Conservation (phyloP, 2,797 vertebrate species). For the Propithecus deckenii region DNA sequence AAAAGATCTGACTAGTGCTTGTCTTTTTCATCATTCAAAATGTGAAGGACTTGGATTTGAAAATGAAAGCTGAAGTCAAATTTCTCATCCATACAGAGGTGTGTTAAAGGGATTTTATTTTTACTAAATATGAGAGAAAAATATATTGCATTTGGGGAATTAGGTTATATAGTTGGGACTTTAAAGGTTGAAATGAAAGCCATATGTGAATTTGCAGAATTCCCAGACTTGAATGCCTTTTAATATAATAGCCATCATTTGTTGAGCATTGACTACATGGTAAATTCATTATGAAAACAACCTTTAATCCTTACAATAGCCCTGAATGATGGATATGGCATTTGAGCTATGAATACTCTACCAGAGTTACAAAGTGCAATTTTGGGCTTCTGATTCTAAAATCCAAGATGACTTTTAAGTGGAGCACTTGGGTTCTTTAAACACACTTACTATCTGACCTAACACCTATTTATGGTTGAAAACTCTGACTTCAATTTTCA, state of each 20-base stretch:
- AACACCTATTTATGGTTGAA: background rate
- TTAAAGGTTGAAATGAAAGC: background rate
- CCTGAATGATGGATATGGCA: background rate
- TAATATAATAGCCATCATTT: background rate
- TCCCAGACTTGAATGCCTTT: background rate
- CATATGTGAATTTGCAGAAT: background rate
- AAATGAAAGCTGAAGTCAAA: background rate
- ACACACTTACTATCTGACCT: background rate
- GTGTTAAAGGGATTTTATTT: conserved; percentile 5
- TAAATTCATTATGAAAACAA: background rate
- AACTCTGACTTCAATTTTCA: background rate
- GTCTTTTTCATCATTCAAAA: background rate
- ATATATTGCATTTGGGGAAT: background rate
- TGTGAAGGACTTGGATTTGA: background rate
- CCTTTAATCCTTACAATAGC: background rate
- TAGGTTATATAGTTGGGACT: background rate
- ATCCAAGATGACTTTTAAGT: background rate
- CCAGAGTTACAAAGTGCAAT: background rate
- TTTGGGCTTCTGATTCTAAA: background rate
- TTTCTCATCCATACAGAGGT: background rate
- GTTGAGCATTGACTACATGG: background rate
- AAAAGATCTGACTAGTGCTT: background rate
- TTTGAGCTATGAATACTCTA: background rate
- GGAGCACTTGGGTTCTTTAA: background rate
- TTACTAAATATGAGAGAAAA: background rate